These are phyloP conservation scores for Varanus salvator DNA, from an alignment of 2,113 vertebrate species.

Conservation along the genomic window DNA sequence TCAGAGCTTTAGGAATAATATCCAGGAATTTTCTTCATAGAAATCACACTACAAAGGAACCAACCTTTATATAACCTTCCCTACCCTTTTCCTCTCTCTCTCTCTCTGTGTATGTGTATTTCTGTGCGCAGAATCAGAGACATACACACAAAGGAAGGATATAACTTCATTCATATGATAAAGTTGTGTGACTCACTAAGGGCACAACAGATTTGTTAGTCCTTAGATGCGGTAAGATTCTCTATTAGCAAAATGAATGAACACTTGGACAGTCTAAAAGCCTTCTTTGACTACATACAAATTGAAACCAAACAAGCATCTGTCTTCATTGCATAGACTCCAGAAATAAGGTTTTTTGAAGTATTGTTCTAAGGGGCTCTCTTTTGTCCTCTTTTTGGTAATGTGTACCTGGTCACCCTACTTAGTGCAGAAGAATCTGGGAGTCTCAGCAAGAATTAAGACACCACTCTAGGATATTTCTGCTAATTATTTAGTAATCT, in stretches of 20 bases:
- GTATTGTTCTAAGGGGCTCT: neutral
- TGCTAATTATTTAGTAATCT: neutral
- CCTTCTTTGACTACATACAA: neutral
- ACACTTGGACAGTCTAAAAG: neutral
- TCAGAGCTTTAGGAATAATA: neutral
- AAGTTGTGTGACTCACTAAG: neutral
- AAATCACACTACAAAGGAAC: neutral
- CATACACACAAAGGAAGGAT: neutral
- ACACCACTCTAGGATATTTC: neutral
- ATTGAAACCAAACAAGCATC: neutral
- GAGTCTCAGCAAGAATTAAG: neutral
- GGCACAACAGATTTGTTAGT: neutral
- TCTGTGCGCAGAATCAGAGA: too few relatives aligned
- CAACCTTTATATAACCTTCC: neutral
- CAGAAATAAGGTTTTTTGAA: neutral
- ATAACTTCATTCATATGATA: neutral
- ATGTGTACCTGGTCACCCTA: neutral
- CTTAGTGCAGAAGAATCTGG: neutral
- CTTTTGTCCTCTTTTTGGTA: neutral
- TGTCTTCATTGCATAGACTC: neutral
- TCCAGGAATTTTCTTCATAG: neutral
- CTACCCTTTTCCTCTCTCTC: too few relatives aligned
- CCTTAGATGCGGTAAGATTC: too few relatives aligned
- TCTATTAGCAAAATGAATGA: neutral
- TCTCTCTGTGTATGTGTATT: too few relatives aligned